These are phyloP conservation scores for Pangasius larnaudii DNA, from an alignment of 2,797 vertebrate genomes.

Conservation along the genomic window DNA sequence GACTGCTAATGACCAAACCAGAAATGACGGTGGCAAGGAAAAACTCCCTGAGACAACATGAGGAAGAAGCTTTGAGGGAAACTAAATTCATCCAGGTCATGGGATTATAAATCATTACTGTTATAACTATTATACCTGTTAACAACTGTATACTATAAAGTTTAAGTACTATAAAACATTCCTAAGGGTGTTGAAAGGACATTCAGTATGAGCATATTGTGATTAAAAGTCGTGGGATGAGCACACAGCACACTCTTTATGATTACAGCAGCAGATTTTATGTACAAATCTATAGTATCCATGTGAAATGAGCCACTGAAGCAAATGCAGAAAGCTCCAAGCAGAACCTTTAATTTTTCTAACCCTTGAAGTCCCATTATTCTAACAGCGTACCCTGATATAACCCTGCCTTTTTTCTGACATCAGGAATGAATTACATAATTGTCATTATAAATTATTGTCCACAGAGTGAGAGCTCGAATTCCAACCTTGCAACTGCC, in stretches of 20 bases:
- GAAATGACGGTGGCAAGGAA: background rate
- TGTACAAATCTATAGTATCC: background rate
- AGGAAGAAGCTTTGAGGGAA: background rate
- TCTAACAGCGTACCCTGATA: background rate
- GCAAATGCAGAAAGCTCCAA: background rate
- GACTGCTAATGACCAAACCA: background rate
- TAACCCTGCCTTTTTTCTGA: background rate
- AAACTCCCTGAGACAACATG: background rate
- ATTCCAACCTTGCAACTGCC: background rate
- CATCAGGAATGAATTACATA: background rate
- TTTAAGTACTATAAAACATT: too few species aligned
- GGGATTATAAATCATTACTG: background rate
- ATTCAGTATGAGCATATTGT: background rate
- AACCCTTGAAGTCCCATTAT: too few species aligned
- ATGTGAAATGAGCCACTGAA: background rate
- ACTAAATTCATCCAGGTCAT: background rate
- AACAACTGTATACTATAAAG: background rate
- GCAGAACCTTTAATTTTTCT: background rate
- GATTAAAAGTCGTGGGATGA: background rate
- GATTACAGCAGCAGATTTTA: background rate
- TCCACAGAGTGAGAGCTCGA: background rate
- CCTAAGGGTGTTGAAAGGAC: background rate
- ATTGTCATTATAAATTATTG: background rate
- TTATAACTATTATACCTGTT: background rate
- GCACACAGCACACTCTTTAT: background rate